Base-by-base conservation (phyloP, 2,797 vertebrate species). In the Taeniopygia guttata region DNA sequence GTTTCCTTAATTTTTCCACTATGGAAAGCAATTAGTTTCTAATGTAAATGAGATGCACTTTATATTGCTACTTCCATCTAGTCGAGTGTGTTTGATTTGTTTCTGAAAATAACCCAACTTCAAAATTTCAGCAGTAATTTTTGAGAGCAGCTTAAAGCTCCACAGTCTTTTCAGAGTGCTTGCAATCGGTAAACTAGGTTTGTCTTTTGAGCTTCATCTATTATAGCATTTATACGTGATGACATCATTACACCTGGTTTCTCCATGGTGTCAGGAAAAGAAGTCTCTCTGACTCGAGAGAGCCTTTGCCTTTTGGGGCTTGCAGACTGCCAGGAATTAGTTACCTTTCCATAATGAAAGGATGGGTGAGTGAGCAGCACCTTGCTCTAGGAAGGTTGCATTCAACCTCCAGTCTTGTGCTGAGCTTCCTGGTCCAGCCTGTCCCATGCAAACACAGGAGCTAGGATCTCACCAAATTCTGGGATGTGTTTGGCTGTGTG, bases 391-490 rank as follows among this genome's bases (percentile, higher is more conserved):
- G 13, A 49, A 64, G 22, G 13, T 8, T 7, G 23, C 3, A 0
- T 48, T 67, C 52, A 77, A 5, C 54, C 7, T 60, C 64, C 64
- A 43, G 27, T 29, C 43, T 75, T 26, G 30, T 3, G 6, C 11
- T 1, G 2, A 73, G 52, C 29, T 76, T 68, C 48, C 45, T 70
- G 45, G 27, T 59, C 64, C 6, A 12, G 22, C 20, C 42, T 6
- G 1, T 42, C 26, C 13, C 2, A 1, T 0, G 4, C 14, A 46
- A 32, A 46, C 11, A 27, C 0, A 1, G 51, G 40, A 72, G 32
- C 19, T 88, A 63, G 51, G 36, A 52, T 40, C 60, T 64, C 11
- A 2, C 16, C 36, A 17, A 26, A 5, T 46, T 32, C 38, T 74
- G 38, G 51, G 60, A 30, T 6, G 3, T 38, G 0, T 36, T 87